Evolutionary conservation across 2,888 invertebrate genomes (phyloP), one percentile per base, ranked within the genome.

Genomic region (Lypha dubia): DNA sequence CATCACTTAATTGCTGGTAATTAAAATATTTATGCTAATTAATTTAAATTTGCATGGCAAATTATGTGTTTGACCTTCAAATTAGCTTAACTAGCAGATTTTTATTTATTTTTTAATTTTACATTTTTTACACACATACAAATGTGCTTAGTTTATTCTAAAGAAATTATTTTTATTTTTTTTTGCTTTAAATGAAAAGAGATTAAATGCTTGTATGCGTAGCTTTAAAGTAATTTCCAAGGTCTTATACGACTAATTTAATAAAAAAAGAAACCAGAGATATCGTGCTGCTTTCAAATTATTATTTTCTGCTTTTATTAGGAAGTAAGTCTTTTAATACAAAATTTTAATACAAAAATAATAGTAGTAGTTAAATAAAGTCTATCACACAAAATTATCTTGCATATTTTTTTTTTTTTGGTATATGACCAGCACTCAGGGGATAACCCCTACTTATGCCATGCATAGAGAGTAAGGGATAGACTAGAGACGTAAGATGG

Each of bases 1-100:
- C 41, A 8, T 1, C 0, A 17, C n/a, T 56, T 17, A 22, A n/a
- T 38, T 32, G 20, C n/a, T 15, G 9, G 32, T 46, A 51, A 15
- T 24, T 4, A 41, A 53, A n/a, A 44, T 35, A 22, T n/a, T 68
- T 51, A 51, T 51, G 67, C 5, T 35, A 68, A 68, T 51, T 28
- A 13, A 56, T 56, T 1, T 3, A n/a, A 70, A 70, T 56, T 70
- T 28, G 68, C 51, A 38, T 28, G 53, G 3, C 17, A 68, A 53
- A 53, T 38, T 38, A 53, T 38, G 1, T 44, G 15, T 44, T 44
- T 44, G 28, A 28, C 28, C 28, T 28, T 28, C 28, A 28, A 28
- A 28, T 28, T 28, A 28, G 28, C 28, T n/a, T 44, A 4, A 44
- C 44, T 38, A 13, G 38, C 38, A 11, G 2, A 28, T 38, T 38